Evolutionary conservation across 2,888 invertebrate species (phyloP).

Genomic region (Altica lythri): DNA sequence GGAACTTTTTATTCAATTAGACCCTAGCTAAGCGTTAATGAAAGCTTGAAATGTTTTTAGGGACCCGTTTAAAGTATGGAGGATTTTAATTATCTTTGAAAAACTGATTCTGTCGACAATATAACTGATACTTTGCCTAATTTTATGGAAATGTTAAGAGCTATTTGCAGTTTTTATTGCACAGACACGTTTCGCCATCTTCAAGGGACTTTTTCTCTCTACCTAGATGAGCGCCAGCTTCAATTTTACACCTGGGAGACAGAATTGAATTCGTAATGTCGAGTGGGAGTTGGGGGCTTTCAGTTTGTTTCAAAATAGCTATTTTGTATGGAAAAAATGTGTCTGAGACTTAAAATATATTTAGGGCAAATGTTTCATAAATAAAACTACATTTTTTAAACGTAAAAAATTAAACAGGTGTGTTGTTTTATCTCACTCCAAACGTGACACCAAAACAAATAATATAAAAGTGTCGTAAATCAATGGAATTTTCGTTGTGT

Average conservation of each 20-base stretch:
- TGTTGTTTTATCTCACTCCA: too few species aligned
- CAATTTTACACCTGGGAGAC: not conserved
- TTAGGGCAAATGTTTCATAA: too few species aligned
- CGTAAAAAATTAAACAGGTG: too few species aligned
- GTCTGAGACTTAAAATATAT: not conserved
- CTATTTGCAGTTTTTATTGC: slow-evolving; percentile 20
- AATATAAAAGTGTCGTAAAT: too few species aligned
- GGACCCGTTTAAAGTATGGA: slow-evolving; percentile 37
- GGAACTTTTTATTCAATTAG: slow-evolving; percentile 42
- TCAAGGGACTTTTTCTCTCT: not conserved
- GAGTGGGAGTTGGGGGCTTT: not conserved
- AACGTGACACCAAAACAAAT: too few species aligned
- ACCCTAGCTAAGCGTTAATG: slow-evolving; percentile 38
- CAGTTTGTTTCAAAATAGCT: slow-evolving; percentile 1
- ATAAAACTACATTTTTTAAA: too few species aligned
- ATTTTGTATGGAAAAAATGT: not conserved
- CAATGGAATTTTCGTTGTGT: too few species aligned
- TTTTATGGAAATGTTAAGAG: slow-evolving; percentile 40
- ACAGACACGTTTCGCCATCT: not conserved
- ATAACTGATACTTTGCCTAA: slow-evolving; percentile 40
- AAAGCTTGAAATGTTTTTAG: slow-evolving; percentile 36
- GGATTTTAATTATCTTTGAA: slow-evolving; percentile 42
- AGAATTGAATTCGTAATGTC: slow-evolving; percentile 1
- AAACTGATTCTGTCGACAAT: slow-evolving; percentile 39
- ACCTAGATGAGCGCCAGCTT: not conserved